Evolutionary conservation across 2,113 vertebrate genomes (phyloP), one percentile per base, ranked within the genome.

Genomic region (Alectura lathami): DNA sequence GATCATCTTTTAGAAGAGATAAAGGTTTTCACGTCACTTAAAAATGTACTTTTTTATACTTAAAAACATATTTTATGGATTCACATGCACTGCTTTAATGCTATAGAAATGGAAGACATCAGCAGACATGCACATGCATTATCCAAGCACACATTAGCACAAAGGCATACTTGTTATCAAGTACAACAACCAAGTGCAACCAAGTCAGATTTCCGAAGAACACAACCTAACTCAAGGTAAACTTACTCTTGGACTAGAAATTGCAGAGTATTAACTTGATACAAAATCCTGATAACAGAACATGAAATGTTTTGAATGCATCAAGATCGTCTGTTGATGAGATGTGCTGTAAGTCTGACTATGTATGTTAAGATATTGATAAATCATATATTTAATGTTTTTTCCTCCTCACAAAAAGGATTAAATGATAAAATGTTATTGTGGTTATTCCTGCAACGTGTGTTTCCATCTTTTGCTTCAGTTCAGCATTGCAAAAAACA

Each of bases 1-100:
- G 76, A 83, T 95, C 91, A 93, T 60, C 88, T 93, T 86, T 59
- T 53, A 76, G 68, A 67, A 70, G 20, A 81, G 11, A 82, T 14
- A 86, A 64, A 73, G 11, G 50, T 63, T 82, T 86, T 45, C 10
- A 29, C 29, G 30, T 42, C 60, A 86, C 47, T 78, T 64, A 68
- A 54, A 38, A 21, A 1, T 29, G 20, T n/a, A 32, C 11, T 45
- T 72, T 77, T 42, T 54, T 32, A 54, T 62, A 79, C 7, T 54
- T 67, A 57, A 88, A 73, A 73, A 40, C 6, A 14, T 17, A 40
- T 68, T 38, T 60, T 43, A 48, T 21, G 48, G 34, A 36, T 54
- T 48, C 60, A 50, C 23, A 48, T 8, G 11, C 26, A 54, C 17
- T n/a, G 7, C 26, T 62, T 56, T 32, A 90, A 68, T n/a, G 26